Base-by-base conservation (phyloP, 2,113 vertebrate genomes). In the Gorsachius goisagi region DNA sequence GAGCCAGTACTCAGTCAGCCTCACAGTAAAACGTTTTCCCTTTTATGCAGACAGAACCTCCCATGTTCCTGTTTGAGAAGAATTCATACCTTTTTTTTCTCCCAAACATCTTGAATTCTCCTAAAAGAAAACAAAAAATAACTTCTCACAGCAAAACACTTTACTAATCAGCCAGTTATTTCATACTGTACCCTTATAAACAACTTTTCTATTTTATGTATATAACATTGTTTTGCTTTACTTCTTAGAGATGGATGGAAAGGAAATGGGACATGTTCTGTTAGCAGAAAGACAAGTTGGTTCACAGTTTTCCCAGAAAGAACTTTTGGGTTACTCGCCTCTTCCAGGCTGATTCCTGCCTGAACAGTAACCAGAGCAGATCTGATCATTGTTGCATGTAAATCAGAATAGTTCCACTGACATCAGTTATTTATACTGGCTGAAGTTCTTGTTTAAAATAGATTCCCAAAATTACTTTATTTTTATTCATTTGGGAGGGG, bases 1-100 rank as follows among this genome's bases (percentile, higher is more conserved):
- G 22, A 44, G 13, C 12, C 27, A 28, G 32, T 9, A 35, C 8
- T 62, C 3, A 2, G 16, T 20, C n/a, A 45, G 10, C 12, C 12
- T 81, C 44, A 52, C 5, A 47, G 21, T 35, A 45, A 56, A 41
- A 37, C 32, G 2, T 5, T 64, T 62, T 77, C 55, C 15, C 20
- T 62, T 82, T 20, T 15, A 71, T 3, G 0, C 9, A 35, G 52
- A 53, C 9, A 4, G 0, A 75, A 28, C 3, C 5, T 56, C 5
- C 11, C 66, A 10, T 5, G 2, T 23, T 82, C 20, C 8, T 85
- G 4, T 50, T 90, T 53, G 67, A 75, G 44, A 71, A 55, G 16
- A 86, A 60, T 32, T 28, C 5, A 41, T 28, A 17, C 0, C 5
- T 52, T 53, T 88, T 60, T 63, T 63, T 37, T 15, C 32, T 44